phyloP scores from a whole-genome alignment of 2,797 vertebrate genomes.

The Acanthornis magna region DNA sequence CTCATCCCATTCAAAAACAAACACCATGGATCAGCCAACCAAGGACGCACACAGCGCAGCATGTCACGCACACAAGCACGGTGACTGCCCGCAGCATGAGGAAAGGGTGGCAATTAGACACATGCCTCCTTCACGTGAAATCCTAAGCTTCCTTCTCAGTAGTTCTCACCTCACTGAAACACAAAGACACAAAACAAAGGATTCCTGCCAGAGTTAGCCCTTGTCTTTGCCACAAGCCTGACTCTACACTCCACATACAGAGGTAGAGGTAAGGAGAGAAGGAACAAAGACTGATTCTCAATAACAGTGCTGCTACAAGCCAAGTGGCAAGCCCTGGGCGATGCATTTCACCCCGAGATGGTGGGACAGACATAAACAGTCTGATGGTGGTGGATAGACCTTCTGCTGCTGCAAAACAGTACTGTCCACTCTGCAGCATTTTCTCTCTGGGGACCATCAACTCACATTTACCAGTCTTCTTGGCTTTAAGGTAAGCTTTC shows the following conservation, averaged over 20 bases:
- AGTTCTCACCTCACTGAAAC: not conserved
- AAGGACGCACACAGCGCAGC: not conserved
- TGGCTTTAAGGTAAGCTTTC: not conserved
- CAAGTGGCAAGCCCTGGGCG: not conserved
- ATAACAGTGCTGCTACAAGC: not conserved
- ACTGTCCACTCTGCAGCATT: too few relatives aligned
- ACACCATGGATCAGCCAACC: not conserved
- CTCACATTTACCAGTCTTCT: not conserved
- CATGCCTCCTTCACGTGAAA: not conserved
- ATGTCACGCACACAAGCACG: fast-evolving
- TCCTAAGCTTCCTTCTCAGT: not conserved
- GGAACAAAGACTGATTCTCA: not conserved
- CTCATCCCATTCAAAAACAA: not conserved
- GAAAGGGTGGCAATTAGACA: not conserved
- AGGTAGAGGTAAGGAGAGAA: too few relatives aligned
- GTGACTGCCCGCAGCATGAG: fast-evolving
- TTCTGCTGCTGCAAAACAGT: not conserved
- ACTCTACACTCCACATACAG: fast-evolving
- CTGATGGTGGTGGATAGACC: not conserved
- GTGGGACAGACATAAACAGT: not conserved
- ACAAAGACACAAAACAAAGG: not conserved
- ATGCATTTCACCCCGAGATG: fast-evolving
- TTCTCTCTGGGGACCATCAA: not conserved
- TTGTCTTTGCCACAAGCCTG: not conserved
- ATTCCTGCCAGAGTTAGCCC: not conserved